These are phyloP conservation scores for Aphyosemion australe DNA, from an alignment of 2,113 vertebrate species.

Conservation along the genomic window DNA sequence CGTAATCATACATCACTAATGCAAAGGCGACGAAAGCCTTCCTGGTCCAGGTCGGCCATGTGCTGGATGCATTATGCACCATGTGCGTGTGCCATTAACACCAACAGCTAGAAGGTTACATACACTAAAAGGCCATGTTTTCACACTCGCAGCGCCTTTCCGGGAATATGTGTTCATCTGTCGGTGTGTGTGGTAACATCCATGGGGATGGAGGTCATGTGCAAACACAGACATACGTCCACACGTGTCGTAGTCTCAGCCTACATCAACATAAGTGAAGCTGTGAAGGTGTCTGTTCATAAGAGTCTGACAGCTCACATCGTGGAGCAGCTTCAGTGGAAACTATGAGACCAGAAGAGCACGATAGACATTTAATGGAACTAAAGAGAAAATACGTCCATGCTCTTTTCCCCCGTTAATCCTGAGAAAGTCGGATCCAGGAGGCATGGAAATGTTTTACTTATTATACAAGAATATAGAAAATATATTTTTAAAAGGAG, in stretches of 20 bases:
- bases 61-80: slow-evolving; percentile 64
- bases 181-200: slow-evolving; percentile 57
- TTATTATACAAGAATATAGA: too few species aligned
- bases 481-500: too few species aligned
- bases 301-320: slow-evolving; percentile 46
- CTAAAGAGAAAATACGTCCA: slow-evolving; percentile 13
- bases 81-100: slow-evolving; percentile 60
- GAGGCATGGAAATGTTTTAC: too few species aligned
- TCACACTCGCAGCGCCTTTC: slow-evolving; percentile 64
- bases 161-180: slow-evolving; percentile 62
- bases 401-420: not conserved
- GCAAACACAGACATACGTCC: slow-evolving; percentile 47
- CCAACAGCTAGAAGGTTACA: slow-evolving; percentile 66
- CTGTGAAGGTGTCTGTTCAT: slow-evolving; percentile 54
- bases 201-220: slow-evolving; percentile 48
- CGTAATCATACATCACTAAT: slow-evolving; percentile 26
- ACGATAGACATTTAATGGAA: slow-evolving; percentile 22
- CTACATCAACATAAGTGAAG: slow-evolving; percentile 54
- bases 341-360: slow-evolving; percentile 10
- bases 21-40: slow-evolving; percentile 67
- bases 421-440: too few species aligned
- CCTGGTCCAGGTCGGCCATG: slow-evolving; percentile 62
- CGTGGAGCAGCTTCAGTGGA: slow-evolving; percentile 26
- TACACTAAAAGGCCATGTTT: slow-evolving; percentile 68
- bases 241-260: slow-evolving; percentile 51